Evolutionary conservation across 2,797 vertebrate species (phyloP), one percentile per base, ranked within the genome.

Genomic region (Discoglossus pictus): DNA sequence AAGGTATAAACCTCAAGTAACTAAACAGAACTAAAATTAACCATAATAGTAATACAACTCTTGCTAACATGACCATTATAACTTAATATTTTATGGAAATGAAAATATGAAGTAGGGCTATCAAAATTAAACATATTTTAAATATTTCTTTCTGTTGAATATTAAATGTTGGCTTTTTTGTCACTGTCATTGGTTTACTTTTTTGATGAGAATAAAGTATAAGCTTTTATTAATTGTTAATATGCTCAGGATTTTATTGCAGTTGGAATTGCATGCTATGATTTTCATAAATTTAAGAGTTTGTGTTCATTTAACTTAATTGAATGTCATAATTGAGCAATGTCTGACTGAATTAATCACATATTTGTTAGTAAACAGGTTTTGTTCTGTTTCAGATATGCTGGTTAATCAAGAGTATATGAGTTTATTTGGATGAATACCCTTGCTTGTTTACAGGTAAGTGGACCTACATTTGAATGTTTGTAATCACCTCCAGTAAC

Each of bases 171-270:
- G 84, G 87, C 89, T 88, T 88, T n/a, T 89, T 92, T 92, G 87
- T 88, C 85, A 84, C 85, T 86, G 87, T 86, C 88, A 91, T 93
- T 92, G 96, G 96, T 99, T 99, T 98, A 99, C 96, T 98, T 98
- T 98, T 99, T 98, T 97, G 92, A 94, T 94, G 91, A 88, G 89
- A 90, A 90, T 87, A 82, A 83, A 83, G 81, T 78, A 87, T 80
- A 84, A 78, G 65, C 78, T 25, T 79, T 77, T 73, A 73, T 78
- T 89, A 78, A n/a, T 83, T 83, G 74, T 78, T 79, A 82, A 80
- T 90, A 80, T 84, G 78, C 20, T 10, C 80, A 83, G 73, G 79
- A 83, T 68, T 80, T 53, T 78, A 40, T 83, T 82, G 81, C 83
- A 85, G 85, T 83, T 86, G 81, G 83, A 83, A 78, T 83, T 90